Base-by-base conservation (phyloP, 2,888 invertebrate genomes). In the Stictocephala bisonia region DNA sequence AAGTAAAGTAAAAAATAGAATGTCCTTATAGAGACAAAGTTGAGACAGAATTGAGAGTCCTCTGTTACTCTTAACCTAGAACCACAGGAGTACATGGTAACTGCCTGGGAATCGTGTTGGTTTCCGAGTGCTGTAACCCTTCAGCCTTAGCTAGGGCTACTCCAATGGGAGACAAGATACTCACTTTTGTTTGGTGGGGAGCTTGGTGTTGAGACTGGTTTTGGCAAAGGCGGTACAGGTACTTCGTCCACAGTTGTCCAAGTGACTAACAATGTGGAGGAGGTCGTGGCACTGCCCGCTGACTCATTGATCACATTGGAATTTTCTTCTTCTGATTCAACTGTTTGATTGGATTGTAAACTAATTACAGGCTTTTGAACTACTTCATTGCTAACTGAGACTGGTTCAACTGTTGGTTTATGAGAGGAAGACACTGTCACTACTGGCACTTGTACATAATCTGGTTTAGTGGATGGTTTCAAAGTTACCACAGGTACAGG, bases 181-280 rank as follows among this genome's bases (percentile, higher is more conserved):
- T 44, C 66, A 48, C 68, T 68, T 26, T 27, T 48, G 29, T 29
- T 20, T n/a, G 31, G 11, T 26, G 1, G 15, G n/a, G 60, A 40
- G 60, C 60, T 41, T 13, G 64, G 64, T 9, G 71, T 71, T n/a
- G 71, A 58, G 4, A 4, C 48, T 2, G 68, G 51, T 24, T 44
- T 71, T 24, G 72, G 70, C 2, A 69, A 18, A 1, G 77, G 74
- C 9, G 67, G 74, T 11, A 56, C 74, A 11, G 78, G 77, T 13
- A 83, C 83, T 66, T 83, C 84, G 18, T 85, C 84, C 66, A 82
- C 83, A 0, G 85, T 84, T 0, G 86, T 85, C 87, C 87, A 87
- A 0, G 87, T 87, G 7, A 87, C 85, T 11, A 87, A 77, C 6
- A 84, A 83, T 0, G 84, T 84, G 22, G 82, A 78, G 6, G 81